These are phyloP conservation scores for Argentina silus DNA, from an alignment of 2,797 vertebrate genomes.

Conservation along the genomic window DNA sequence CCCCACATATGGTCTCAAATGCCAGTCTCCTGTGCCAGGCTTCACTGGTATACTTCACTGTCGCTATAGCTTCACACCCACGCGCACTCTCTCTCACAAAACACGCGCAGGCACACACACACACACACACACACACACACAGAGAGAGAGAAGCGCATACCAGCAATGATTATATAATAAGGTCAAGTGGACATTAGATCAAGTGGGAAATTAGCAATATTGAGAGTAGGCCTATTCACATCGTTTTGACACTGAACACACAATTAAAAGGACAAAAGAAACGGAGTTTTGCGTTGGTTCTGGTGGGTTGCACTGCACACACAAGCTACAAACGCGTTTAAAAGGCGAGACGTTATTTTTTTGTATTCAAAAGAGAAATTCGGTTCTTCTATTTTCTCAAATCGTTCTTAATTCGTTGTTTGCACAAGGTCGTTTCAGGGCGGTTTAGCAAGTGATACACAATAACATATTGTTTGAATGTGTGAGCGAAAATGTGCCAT, in stretches of 20 bases:
- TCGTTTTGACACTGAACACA: too few species aligned
- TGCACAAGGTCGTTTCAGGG: background rate
- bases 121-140: too few species aligned
- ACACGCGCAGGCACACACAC: too few species aligned
- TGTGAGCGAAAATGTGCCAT: conserved; percentile 16
- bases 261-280: too few species aligned
- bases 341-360: background rate
- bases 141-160: too few species aligned
- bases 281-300: too few species aligned
- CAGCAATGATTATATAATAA: background rate
- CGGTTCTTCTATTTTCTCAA: background rate
- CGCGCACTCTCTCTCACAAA: too few species aligned
- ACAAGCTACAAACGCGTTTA: background rate
- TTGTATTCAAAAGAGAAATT: background rate
- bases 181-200: background rate
- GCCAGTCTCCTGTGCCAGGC: conserved; percentile 13
- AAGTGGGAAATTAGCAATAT: background rate
- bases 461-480: conserved; percentile 15
- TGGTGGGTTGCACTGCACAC: background rate
- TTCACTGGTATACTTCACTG: conserved; percentile 7
- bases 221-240: background rate
- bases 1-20: conserved; percentile 5
- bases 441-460: conserved; percentile 13
- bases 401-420: background rate
- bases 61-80: background rate